phyloP scores from a whole-genome alignment of 1,140 invertebrate species.

The Pemphigus obesinymphae region DNA sequence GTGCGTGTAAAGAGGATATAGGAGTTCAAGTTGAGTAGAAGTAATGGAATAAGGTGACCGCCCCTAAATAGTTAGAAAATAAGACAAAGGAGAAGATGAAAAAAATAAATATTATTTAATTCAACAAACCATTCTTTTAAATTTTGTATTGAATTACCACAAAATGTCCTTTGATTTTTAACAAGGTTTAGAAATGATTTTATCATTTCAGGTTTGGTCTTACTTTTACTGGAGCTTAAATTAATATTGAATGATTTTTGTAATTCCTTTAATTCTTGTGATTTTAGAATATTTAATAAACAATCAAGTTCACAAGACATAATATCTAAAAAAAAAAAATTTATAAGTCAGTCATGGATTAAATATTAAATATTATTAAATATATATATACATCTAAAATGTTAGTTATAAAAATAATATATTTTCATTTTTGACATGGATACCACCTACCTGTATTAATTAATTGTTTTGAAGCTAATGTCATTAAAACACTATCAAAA shows the following conservation, averaged over 20 bases:
- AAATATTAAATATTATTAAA: not conserved
- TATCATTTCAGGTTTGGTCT: not conserved
- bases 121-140: slow-evolving; percentile 6
- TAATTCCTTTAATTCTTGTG: slow-evolving; percentile 9
- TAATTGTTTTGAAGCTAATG: slow-evolving; percentile 19
- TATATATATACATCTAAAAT: too few relatives aligned
- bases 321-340: slow-evolving; percentile 18
- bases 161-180: slow-evolving; percentile 14
- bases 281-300: slow-evolving; percentile 18
- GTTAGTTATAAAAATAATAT: too few relatives aligned
- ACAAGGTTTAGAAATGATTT: slow-evolving; percentile 8
- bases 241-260: slow-evolving; percentile 10
- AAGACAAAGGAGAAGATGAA: too few relatives aligned
- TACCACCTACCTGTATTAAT: slow-evolving; percentile 18
- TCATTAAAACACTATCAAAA: not conserved
- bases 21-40: too few relatives aligned
- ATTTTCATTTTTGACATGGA: too few relatives aligned
- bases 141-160: slow-evolving; percentile 5
- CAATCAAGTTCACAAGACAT: slow-evolving; percentile 3
- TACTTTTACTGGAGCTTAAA: not conserved
- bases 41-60: too few relatives aligned
- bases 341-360: not conserved
- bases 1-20: too few relatives aligned
- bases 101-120: not conserved
- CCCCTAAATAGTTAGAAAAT: too few relatives aligned